phyloP scores from a whole-genome alignment of 1,140 invertebrate species.

The Hyles euphorbiae region DNA sequence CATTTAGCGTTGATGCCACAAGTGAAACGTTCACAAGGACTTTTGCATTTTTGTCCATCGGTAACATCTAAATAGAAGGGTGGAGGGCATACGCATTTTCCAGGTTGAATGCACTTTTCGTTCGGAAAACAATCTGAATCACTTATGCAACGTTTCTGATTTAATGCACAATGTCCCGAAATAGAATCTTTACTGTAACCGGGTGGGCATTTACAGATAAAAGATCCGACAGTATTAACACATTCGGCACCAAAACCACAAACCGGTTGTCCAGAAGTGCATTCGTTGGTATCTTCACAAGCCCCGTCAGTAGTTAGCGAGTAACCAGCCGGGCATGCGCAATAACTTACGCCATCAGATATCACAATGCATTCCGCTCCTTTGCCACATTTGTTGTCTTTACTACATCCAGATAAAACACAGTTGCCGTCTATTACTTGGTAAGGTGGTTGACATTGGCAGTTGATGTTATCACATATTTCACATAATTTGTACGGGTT shows the following conservation, averaged over 20 bases:
- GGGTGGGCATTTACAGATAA: slow-evolving; percentile 87
- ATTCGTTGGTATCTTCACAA: slow-evolving; percentile 91
- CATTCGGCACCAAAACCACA: slow-evolving; percentile 93
- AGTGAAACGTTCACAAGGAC: slow-evolving; percentile 89
- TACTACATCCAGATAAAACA: slow-evolving; percentile 88
- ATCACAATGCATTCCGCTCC: slow-evolving; percentile 93
- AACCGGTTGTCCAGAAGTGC: slow-evolving; percentile 82
- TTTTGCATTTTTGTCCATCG: slow-evolving; percentile 91
- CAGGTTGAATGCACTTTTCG: slow-evolving; percentile 93
- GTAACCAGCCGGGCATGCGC: slow-evolving; percentile 90
- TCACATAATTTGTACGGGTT: slow-evolving; percentile 91
- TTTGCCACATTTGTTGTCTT: slow-evolving; percentile 84
- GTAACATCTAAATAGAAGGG: slow-evolving; percentile 89
- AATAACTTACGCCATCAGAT: slow-evolving; percentile 92
- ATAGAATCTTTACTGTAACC: slow-evolving; percentile 80
- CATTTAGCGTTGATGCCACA: slow-evolving; percentile 96
- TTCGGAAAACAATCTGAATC: slow-evolving; percentile 90
- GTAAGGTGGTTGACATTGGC: slow-evolving; percentile 91
- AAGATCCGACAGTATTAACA: slow-evolving; percentile 86
- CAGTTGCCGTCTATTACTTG: slow-evolving; percentile 88
- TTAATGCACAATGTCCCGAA: slow-evolving; percentile 84
- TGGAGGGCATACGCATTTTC: slow-evolving; percentile 91
- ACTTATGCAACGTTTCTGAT: slow-evolving; percentile 86
- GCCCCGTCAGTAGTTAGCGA: slow-evolving; percentile 83
- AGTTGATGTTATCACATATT: slow-evolving; percentile 88